Evolutionary conservation across 2,797 vertebrate species (phyloP), one percentile per base, ranked within the genome.

Genomic region (Urophycis tenuis): DNA sequence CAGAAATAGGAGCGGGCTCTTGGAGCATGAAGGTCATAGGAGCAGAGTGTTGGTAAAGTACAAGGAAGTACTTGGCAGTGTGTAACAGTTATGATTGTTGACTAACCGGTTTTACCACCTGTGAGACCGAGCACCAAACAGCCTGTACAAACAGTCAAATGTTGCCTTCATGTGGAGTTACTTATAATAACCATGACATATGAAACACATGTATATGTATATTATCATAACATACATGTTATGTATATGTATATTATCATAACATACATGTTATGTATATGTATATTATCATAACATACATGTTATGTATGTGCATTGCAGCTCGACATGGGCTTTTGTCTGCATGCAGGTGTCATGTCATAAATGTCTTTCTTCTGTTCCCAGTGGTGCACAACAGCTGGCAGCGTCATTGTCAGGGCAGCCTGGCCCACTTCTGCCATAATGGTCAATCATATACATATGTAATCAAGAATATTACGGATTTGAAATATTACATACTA

Each of bases 321-420:
- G n/a, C n/a, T 36, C 35, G 9, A 36, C 35, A 36, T 36, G 35
- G 35, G 35, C 4, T 10, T 36, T 36, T 36, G 35, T 36, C n/a
- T n/a, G 35, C 10, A 4, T 36, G 35, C 35, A 36, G 35, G 71
- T 73, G 3, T 76, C 19, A 80, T 22, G 32, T 29, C 81, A 53
- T 64, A 60, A 74, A n/a, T 41, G 75, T 29, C 34, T 72, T 79
- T 17, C 69, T 76, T 75, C 73, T 30, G n/a, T 72, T 76, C 78
- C 70, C 49, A 80, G 79, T 74, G 64, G 84, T 77, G 35, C 77
- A 79, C 69, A 82, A 81, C 41, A 64, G 30, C 77, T 79, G 67
- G 77, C 80, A 75, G 76, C 8, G 8, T n/a, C n/a, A 60, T 8
- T 60, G 7, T 60, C 1, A 60, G 53, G 53, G 25, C 53, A 25